phyloP scores from a whole-genome alignment of 2,797 vertebrate genomes.

The Thripadectes ignobilis region DNA sequence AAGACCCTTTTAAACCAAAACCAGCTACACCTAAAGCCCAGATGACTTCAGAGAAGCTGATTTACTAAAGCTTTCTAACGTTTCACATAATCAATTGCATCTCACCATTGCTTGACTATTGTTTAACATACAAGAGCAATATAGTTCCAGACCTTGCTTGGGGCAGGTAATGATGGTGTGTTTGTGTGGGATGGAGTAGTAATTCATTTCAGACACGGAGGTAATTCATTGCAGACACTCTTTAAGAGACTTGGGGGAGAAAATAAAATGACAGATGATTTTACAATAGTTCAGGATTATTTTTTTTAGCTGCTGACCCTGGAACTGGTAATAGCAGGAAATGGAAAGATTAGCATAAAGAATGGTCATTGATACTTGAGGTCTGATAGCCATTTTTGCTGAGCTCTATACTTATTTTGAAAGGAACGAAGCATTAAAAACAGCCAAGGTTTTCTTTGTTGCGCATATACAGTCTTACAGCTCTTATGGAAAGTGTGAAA shows the following conservation, averaged over 20 bases:
- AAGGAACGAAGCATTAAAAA: background rate
- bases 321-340: slow-evolving; percentile 56
- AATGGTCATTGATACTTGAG: slow-evolving; percentile 59
- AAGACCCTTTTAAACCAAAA: slow-evolving; percentile 38
- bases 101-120: slow-evolving; percentile 41
- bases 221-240: slow-evolving; percentile 72
- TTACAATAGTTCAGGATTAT: slow-evolving; percentile 43
- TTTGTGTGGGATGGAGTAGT: slow-evolving; percentile 52
- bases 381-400: slow-evolving; percentile 45
- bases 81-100: slow-evolving; percentile 52
- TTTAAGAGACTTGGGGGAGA: slow-evolving; percentile 34
- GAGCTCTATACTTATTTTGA: slow-evolving; percentile 26
- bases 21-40: slow-evolving; percentile 51
- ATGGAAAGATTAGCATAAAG: slow-evolving; percentile 61
- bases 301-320: slow-evolving; percentile 30
- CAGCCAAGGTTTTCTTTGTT: background rate
- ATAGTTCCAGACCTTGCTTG: slow-evolving; percentile 63
- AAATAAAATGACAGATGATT: slow-evolving; percentile 67
- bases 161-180: slow-evolving; percentile 57
- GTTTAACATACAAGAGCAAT: slow-evolving; percentile 59
- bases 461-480: background rate
- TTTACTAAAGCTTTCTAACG: slow-evolving; percentile 54
- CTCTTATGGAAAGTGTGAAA: slow-evolving; percentile 35
- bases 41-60: slow-evolving; percentile 51
- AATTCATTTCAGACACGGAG: slow-evolving; percentile 66